Conservation (phyloP, 2,113 vertebrate species). For the Neotoma lepida region DNA sequence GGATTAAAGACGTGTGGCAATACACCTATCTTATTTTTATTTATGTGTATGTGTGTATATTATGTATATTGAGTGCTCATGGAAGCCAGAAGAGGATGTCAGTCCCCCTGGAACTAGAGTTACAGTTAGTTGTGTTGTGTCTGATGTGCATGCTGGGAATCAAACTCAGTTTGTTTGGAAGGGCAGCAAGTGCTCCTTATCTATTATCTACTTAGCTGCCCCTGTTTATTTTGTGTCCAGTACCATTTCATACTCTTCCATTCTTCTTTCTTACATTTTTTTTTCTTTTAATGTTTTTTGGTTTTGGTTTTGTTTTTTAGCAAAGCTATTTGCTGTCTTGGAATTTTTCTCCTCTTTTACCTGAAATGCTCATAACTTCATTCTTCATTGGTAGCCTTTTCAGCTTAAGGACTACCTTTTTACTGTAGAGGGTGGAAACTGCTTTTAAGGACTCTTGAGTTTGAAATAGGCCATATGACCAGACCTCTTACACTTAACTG, state of each 20-base stretch:
- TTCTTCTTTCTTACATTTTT: background rate
- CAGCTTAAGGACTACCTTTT: slow-evolving; percentile 14
- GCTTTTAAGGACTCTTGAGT: slow-evolving; percentile 20
- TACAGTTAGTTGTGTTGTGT: background rate
- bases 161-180: background rate
- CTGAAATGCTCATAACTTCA: background rate
- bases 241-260: background rate
- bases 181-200: background rate
- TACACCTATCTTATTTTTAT: background rate
- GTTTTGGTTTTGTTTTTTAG: background rate
- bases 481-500: background rate
- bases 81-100: background rate
- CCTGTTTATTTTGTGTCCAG: background rate
- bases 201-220: background rate
- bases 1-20: background rate
- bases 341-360: background rate
- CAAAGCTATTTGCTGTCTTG: slow-evolving; percentile 23
- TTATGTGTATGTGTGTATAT: background rate
- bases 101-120: background rate
- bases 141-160: background rate
- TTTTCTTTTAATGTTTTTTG: background rate
- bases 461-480: background rate
- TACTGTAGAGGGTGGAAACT: background rate
- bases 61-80: background rate
- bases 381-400: slow-evolving; percentile 28